Base-by-base conservation (phyloP, 2,888 invertebrate genomes). In the Leptopilina myrica region DNA sequence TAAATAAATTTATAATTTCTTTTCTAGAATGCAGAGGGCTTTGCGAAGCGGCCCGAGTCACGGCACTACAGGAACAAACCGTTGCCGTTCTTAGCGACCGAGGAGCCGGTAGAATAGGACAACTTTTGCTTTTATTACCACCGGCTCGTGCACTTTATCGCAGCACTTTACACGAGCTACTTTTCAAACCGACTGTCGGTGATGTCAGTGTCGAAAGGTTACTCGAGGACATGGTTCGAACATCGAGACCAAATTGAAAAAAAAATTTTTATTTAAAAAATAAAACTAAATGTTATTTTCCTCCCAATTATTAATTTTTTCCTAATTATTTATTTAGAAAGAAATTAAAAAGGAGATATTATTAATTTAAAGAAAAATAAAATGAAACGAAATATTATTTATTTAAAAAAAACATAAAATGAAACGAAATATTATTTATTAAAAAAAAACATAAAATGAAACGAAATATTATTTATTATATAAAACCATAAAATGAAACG, bases 131-230 rank as follows among this genome's bases (percentile, higher is more conserved):
- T 3, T 93, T 96, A 2, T 91, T 97, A 77, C 96, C 97, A 1
- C 94, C 94, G 33, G 93, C 94, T 46, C 94, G 92, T 79, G 92
- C 90, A 12, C 92, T 94, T 64, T 92, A 92, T 80, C 92, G 94
- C 0, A 89, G 91, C 33, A 93, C 93, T 5, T 92, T 95, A 0
- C 94, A 95, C 86, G 95, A 96, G 84, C 92, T 97, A 12, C 94
- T 98, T 80, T 97, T 98, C 92, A 94, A 95, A 80, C 95, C 95
- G 83, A 96, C 96, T 0, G 95, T 96, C 78, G 96, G 96, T 12
- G 94, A 95, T 85, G 95, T 95, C 49, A 94, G 95, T 15, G 95
- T 96, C 53, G 95, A 96, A 86, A 92, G 95, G 85, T 92, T 96
- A 64, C 90, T 96, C 66, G 94, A 94, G 20, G 95, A 96, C 88